These are phyloP conservation scores for Drosophila grimshawi DNA, from an alignment of 1,140 invertebrate species.

Conservation along the genomic window DNA sequence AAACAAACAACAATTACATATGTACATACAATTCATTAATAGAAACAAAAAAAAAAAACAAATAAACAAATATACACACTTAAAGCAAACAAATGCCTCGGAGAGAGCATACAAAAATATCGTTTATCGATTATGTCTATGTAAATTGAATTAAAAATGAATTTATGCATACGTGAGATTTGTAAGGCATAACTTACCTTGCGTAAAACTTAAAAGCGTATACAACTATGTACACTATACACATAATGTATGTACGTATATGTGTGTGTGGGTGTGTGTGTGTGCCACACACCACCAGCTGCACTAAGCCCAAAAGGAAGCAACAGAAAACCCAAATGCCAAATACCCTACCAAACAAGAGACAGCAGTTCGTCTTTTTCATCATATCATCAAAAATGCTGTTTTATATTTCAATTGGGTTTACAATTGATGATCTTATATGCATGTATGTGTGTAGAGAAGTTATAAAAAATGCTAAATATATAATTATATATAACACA, in stretches of 20 bases:
- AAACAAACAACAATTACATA: not conserved
- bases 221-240: slow-evolving; percentile 19
- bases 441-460: slow-evolving; percentile 26
- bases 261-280: slow-evolving; percentile 16
- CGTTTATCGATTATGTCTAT: not conserved
- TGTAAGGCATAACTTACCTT: slow-evolving; percentile 42
- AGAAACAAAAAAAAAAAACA: not conserved
- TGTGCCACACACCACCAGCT: slow-evolving; percentile 31
- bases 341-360: slow-evolving; percentile 25
- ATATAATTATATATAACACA: slow-evolving; percentile 39
- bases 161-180: slow-evolving; percentile 15
- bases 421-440: slow-evolving; percentile 38
- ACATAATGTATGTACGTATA: slow-evolving; percentile 16
- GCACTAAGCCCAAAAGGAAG: slow-evolving; percentile 24
- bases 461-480: slow-evolving; percentile 45
- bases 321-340: slow-evolving; percentile 11
- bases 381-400: slow-evolving; percentile 27
- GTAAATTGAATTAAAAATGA: slow-evolving; percentile 12
- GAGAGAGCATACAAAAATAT: slow-evolving; percentile 4
- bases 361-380: slow-evolving; percentile 8
- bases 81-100: slow-evolving; percentile 1
- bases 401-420: slow-evolving; percentile 39
- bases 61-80: slow-evolving; percentile 1
- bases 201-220: slow-evolving; percentile 54
- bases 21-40: slow-evolving; percentile 5